Evolutionary conservation across 2,797 vertebrate species (phyloP), one percentile per base, ranked within the genome.

Genomic region (Halcyon leucocephala): DNA sequence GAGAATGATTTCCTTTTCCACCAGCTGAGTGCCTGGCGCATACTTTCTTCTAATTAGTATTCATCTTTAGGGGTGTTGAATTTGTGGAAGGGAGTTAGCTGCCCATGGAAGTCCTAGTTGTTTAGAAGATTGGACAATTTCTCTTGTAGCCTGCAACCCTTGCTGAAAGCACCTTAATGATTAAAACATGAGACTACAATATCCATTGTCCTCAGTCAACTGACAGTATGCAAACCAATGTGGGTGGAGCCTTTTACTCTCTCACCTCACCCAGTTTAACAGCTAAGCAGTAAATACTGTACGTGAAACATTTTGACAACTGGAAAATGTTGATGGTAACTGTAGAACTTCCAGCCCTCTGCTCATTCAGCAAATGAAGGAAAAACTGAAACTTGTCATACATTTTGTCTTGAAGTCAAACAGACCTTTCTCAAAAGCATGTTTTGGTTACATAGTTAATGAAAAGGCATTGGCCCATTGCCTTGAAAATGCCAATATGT

Each of bases 21-120:
- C 76, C 33, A 6, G 66, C 80, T 91, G 77, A 95, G 83, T 73
- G 86, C 77, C 91, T 95, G 94, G 94, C 91, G 94, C 80, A 46
- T 82, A 46, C 51, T 91, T 96, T 73, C 70, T 91, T 52, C 73
- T 91, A 82, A 93, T 94, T 88, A 94, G 70, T 51, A 86, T 94
- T 91, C 88, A 77, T 95, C 93, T 85, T 92, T 49, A 89, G 33
- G 48, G 48, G 73, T 71, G 24, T 7, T 90, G 70, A 82, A 86
- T 90, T 94, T 89, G 26, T 82, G 55, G 81, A 84, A 84, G 46
- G 65, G 78, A 92, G 48, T 41, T 73, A 80, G 74, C 52, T 91
- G 48, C 52, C 73, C 35, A 48, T 82, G 52, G 52, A 95, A 90
- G n/a, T 52, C 39, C 41, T 90, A 66, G 76, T 48, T 89, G 62